Base-by-base conservation (phyloP, 2,888 invertebrate species). In the Keiferia lycopersicella region DNA sequence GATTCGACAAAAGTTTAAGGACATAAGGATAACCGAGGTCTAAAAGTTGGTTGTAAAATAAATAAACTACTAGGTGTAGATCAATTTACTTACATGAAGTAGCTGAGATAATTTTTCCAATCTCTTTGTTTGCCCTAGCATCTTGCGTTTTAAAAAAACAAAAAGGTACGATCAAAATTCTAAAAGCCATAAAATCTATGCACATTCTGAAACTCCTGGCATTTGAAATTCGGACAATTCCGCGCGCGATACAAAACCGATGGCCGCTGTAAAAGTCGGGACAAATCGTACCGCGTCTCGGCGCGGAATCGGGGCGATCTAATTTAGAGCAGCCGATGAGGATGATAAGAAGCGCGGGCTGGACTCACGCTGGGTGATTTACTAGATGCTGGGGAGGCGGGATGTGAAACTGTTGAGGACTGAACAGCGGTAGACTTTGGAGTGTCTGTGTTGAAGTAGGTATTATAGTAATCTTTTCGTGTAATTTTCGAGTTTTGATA, bases 341-440 rank as follows among this genome's bases (percentile, higher is more conserved):
- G 67, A 76, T 80, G 83, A 83, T 83, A 82, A 77, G 78, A 75
- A 77, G 68, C 71, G 75, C 67, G 70, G 70, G 70, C 69, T 71
- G 74, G 71, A 68, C 74, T 66, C 88, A 80, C 73, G 86, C 86
- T 83, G 88, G 64, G 88, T 85, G 87, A 87, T 86, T 85, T 87
- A 88, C 82, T 78, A 67, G 68, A 64, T 64, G 65, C 63, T 69
- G 67, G 67, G 58, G 64, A 20, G 41, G 20, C 62, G 66, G n/a
- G 38, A 20, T n/a, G 20, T 22, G 14, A 41, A 34, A 48, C 34
- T 16, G 16, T 41, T 2, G n/a, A 38, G 12, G 18, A 30, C 53
- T 56, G 48, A 53, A n/a, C 3, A 41, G 39, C 10, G 1, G 61
- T 64, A 57, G 45, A 41, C 1, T 61, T 64, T 57, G 56, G 41